Evolutionary conservation across 2,797 vertebrate genomes (phyloP).

Genomic region (Crocodylus rhombifer): DNA sequence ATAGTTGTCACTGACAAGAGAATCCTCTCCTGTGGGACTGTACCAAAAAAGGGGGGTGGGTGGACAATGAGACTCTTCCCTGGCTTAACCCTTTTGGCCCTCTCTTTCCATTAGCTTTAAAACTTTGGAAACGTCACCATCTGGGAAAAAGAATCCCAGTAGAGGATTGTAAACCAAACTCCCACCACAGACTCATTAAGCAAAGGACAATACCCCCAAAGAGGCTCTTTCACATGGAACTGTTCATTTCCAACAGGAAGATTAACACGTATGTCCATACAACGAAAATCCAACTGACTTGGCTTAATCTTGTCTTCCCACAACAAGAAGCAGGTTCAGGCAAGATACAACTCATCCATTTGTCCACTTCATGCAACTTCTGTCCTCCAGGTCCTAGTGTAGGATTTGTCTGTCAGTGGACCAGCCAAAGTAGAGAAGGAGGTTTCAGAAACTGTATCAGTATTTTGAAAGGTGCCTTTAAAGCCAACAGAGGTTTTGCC

Average conservation of each 20-base stretch:
- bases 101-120: neutral
- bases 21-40: slow-evolving; percentile 19
- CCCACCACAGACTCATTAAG: neutral
- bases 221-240: neutral
- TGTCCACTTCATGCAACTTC: neutral
- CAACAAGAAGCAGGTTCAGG: neutral
- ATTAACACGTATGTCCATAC: neutral
- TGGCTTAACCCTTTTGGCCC: neutral
- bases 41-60: neutral
- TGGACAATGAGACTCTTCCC: neutral
- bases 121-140: neutral
- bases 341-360: neutral
- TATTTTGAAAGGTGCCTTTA: slow-evolving; percentile 27
- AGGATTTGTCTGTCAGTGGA: neutral
- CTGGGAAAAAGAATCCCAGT: neutral
- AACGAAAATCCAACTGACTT: neutral
- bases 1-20: neutral
- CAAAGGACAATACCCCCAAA: neutral
- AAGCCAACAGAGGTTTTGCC: neutral
- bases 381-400: neutral
- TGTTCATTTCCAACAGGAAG: neutral
- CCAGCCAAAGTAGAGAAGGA: neutral
- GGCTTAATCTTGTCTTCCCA: neutral
- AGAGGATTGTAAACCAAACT: neutral
- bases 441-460: neutral